phyloP scores from a whole-genome alignment of 2,113 vertebrate genomes.

The Archocentrus centrarchus region DNA sequence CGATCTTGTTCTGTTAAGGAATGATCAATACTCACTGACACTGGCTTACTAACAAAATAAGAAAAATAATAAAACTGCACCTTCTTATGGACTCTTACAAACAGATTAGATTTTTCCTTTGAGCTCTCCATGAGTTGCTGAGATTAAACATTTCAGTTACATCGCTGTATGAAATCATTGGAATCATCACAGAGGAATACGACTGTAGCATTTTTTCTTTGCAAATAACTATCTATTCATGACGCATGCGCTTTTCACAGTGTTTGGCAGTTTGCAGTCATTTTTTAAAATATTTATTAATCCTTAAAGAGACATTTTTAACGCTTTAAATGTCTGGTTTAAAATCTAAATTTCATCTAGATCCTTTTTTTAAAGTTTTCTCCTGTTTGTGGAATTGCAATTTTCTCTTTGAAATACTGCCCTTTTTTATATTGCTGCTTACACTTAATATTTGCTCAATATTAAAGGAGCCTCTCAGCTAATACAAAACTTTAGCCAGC shows the following conservation, averaged over 20 bases:
- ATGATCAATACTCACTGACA: constrained; percentile 1
- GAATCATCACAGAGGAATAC: neutral
- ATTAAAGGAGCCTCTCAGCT: constrained; percentile 49
- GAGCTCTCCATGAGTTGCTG: neutral
- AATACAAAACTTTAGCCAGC: constrained; percentile 33
- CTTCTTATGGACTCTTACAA: neutral
- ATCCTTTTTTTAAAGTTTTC: neutral
- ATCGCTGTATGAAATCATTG: neutral
- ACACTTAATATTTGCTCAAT: constrained; percentile 29
- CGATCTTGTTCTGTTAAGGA: constrained; percentile 6
- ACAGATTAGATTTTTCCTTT: neutral
- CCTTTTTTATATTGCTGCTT: neutral
- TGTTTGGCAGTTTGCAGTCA: neutral
- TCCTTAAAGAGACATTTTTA: no score
- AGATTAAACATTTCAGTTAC: neutral
- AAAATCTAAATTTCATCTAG: neutral
- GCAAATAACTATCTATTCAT: neutral
- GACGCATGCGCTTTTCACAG: neutral
- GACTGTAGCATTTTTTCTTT: neutral
- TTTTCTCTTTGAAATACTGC: constrained; percentile 25
- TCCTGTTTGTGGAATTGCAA: neutral
- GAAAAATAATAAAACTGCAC: neutral
- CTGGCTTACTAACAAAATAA: constrained; percentile 3
- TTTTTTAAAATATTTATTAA: neutral
- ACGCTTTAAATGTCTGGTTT: neutral